phyloP scores from a whole-genome alignment of 2,113 vertebrate genomes.

The Sus scrofa region DNA sequence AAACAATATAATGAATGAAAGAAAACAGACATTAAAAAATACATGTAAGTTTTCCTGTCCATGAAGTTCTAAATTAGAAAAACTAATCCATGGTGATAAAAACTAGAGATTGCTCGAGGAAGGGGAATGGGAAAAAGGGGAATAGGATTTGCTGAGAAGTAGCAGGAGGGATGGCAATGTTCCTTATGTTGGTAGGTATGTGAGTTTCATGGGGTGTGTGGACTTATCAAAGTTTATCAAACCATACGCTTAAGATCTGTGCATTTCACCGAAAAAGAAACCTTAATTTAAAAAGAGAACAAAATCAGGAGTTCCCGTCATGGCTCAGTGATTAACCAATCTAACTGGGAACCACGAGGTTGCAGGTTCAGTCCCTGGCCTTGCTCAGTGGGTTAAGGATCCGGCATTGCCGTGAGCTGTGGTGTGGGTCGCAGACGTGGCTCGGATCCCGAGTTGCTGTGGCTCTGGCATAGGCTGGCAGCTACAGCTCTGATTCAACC shows the following conservation, averaged over 20 bases:
- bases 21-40: not conserved
- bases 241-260: not conserved
- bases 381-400: too few species aligned
- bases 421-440: too few species aligned
- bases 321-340: too few species aligned
- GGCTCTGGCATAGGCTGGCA: too few species aligned
- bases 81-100: not conserved
- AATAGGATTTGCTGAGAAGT: not conserved
- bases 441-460: too few species aligned
- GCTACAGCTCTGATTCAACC: too few species aligned
- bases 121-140: not conserved
- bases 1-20: not conserved
- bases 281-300: conserved; percentile 10
- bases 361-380: too few species aligned
- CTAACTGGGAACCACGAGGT: too few species aligned
- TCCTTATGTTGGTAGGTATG: not conserved
- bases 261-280: conserved; percentile 23
- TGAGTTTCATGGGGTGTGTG: not conserved
- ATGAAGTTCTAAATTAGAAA: not conserved
- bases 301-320: too few species aligned
- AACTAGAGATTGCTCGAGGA: not conserved
- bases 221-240: not conserved
- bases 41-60: not conserved
- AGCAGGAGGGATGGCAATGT: not conserved
- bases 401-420: too few species aligned